Base-by-base conservation (phyloP, 1,140 invertebrate species). In the Macrobrachium rosenbergii region DNA sequence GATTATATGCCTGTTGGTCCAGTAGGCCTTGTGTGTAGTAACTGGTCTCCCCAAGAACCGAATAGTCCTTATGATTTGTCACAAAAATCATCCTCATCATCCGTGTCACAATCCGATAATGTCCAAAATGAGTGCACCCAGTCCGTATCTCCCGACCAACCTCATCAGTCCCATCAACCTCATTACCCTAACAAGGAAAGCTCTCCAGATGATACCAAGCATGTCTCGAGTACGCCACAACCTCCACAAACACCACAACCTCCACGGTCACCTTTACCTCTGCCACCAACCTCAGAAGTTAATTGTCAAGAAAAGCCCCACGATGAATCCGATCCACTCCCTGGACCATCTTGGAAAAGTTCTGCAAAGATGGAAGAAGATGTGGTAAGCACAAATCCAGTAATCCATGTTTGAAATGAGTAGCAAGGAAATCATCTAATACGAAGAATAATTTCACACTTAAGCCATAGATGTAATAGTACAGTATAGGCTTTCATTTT, bases 41-140 rank as follows among this genome's bases (percentile, higher is more conserved):
- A 86, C 45, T 69, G 82, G 75, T 89, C 89, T n/a, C 85, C 86
- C 23, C 89, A 82, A 45, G 89, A 89, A 64, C 83, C 87, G 16
- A 89, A 89, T 76, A 89, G 89, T 59, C 89, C 89, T 0, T 89
- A 89, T 60, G 89, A 89, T 82, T 58, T 89, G 59, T 89, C 89
- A 62, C 89, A 89, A 77, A 89, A 89, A 78, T 87, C 89, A 2
- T 88, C 85, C 23, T 89, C 88, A 43, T 88, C 89, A 7, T 88
- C 84, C n/a, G 87, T 89, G 73, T 89, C 89, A 52, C 89, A 89
- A 63, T 89, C 89, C 11, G 89, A 89, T 62, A 84, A 82, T 81
- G 45, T 80, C 17, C 87, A 88, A 58, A 88, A 82, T 72, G 89
- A 89, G 19, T 80, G 87, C 19, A 67, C 86, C 58, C 78, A 86